Evolutionary conservation across 2,797 vertebrate species (phyloP), one percentile per base, ranked within the genome.

Genomic region (Lycodopsis pacificus): DNA sequence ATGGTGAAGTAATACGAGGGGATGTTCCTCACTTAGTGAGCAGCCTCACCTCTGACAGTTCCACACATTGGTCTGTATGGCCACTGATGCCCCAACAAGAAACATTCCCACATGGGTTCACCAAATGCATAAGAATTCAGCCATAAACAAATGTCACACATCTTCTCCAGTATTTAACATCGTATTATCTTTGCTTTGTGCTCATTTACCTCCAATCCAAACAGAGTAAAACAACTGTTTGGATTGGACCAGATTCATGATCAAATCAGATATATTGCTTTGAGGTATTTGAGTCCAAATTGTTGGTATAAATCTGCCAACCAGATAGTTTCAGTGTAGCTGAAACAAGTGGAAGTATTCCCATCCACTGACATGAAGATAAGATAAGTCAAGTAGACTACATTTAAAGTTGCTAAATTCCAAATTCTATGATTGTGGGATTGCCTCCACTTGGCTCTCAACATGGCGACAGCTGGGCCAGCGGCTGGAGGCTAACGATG

Each of bases 61-160:
- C 25, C 48, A 40, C 65, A 53, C 25, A 40, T 66, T 38, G 19
- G 49, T 38, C 6, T 27, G 25, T 4, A 20, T 8, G 20, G 5
- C 15, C 25, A 46, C 48, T 51, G 42, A 67, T 2, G 19, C 36
- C 57, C 5, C 54, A 64, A 36, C 38, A 63, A 53, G 32, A 53
- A 53, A 61, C 30, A 22, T 57, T 30, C 27, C 13, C 57, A 80
- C 32, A 73, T 73, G 53, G 71, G 27, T 40, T 42, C 15, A 13
- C 5, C 1, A 4, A 20, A 30, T 20, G 32, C 14, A 38, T 34
- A 40, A 63, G 9, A 12, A 40, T 32, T 54, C 38, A 49, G 22
- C 27, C 36, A 34, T 25, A 61, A 53, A 54, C 42, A 81, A 64
- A 71, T 30, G 25, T 54, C 19, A 61, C 9, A 20, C 27, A 46